These are phyloP conservation scores for Euschistus heros DNA, from an alignment of 1,140 invertebrate species.

Conservation along the genomic window DNA sequence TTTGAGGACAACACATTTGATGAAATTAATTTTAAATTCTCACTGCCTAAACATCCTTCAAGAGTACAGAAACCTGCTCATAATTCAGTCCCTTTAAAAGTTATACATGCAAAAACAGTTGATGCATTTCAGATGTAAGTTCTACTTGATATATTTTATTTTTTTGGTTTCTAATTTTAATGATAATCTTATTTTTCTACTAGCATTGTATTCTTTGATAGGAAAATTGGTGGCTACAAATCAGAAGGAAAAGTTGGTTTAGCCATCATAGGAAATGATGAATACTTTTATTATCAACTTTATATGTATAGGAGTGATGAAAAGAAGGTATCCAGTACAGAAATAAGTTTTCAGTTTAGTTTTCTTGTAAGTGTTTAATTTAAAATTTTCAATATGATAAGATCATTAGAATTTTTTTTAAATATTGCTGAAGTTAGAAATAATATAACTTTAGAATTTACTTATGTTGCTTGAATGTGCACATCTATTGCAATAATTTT, in stretches of 20 bases:
- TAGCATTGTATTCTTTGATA: slow-evolving; percentile 18
- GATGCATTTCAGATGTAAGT: slow-evolving; percentile 29
- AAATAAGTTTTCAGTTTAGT: slow-evolving; percentile 26
- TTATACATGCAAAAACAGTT: slow-evolving; percentile 27
- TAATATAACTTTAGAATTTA: not conserved
- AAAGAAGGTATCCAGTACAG: slow-evolving; percentile 24
- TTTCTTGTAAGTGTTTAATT: slow-evolving; percentile 28
- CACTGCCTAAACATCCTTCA: slow-evolving; percentile 28
- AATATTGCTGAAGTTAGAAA: not conserved
- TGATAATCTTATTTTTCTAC: not conserved
- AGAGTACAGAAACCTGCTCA: not conserved
- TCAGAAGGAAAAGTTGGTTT: slow-evolving; percentile 28
- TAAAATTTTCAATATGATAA: not conserved
- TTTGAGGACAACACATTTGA: not conserved
- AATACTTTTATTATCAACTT: slow-evolving; percentile 24
- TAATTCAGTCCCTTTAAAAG: slow-evolving; percentile 5
- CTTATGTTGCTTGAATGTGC: not conserved
- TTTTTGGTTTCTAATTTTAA: slow-evolving; percentile 1
- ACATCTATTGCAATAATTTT: not conserved
- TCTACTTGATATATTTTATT: not conserved
- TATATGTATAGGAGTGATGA: slow-evolving; percentile 29
- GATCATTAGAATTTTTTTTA: not conserved
- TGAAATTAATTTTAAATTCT: slow-evolving; percentile 25
- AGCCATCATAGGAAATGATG: slow-evolving; percentile 26
- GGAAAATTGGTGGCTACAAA: slow-evolving; percentile 29